These are phyloP conservation scores for human DNA, from an alignment of 2,113 vertebrate species.

Conservation along the genomic window GRCh38 chr3:167149501-167150000, in stretches of 20 bases:
- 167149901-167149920: too few relatives aligned
- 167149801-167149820: conserved; percentile 13
- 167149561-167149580: background rate
- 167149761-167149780: background rate
- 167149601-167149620: background rate
- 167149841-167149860: conserved; percentile 48
- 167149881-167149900: background rate
- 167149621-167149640: background rate
- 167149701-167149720: background rate
- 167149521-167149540: background rate
- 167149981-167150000: too few relatives aligned
- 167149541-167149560: background rate
- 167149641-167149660: background rate
- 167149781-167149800: background rate
- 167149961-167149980: too few relatives aligned
- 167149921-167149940: too few relatives aligned
- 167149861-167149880: conserved; percentile 40
- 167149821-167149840: conserved; percentile 29
- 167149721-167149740: background rate
- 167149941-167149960: too few relatives aligned
- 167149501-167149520: background rate
- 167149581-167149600: background rate
- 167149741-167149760: background rate
- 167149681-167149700: background rate
- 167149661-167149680: background rate